Evolutionary conservation across 2,888 invertebrate genomes (phyloP), one percentile per base, ranked within the genome.

Genomic region (Campoplex capitator): DNA sequence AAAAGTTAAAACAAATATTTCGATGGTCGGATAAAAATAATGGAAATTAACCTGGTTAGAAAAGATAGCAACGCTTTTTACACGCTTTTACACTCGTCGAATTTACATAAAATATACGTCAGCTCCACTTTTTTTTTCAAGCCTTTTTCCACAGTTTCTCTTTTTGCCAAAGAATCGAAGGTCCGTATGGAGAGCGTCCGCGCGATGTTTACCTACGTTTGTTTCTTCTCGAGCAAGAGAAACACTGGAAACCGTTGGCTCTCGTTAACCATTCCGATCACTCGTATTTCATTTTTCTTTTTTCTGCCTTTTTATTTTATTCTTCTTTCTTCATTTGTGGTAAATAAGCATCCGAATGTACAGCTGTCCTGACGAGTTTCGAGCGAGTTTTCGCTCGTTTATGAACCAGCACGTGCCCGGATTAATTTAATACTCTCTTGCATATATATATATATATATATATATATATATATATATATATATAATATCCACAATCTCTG

Each of bases 361-460:
- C 80, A 80, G 42, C 76, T 85, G 79, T 51, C 68, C 51, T 42
- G 42, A 76, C 70, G 70, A 83, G 71, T 70, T 76, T 45, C 67
- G 23, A 70, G 70, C 42, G 62, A 68, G 51, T 79, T 81, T 67
- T 18, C 56, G 56, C 56, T 84, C 70, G 58, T 32, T 74, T 68
- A 42, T 38, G 67, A 84, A 23, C 71, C 54, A 23, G 35, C 84
- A 78, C 67, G 74, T 68, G 67, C 48, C 35, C 42, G 45, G 65
- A 84, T 84, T 73, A 67, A 84, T 78, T 58, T 67, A 62, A 74
- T 28, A 54, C 51, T 35, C 51, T 0, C 45, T 23, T 23, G 23
- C 23, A 23, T 23, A 23, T 23, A 23, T 23, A 23, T 23, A 23
- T 23, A 23, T 23, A 23, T 23, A 23, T 23, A 23, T 23, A 23